Percentiles rank a stretch among this genome's conserved stretches.
Conservation (phyloP, 1,140 invertebrate genomes). For the Microplitis mediator region DNA sequence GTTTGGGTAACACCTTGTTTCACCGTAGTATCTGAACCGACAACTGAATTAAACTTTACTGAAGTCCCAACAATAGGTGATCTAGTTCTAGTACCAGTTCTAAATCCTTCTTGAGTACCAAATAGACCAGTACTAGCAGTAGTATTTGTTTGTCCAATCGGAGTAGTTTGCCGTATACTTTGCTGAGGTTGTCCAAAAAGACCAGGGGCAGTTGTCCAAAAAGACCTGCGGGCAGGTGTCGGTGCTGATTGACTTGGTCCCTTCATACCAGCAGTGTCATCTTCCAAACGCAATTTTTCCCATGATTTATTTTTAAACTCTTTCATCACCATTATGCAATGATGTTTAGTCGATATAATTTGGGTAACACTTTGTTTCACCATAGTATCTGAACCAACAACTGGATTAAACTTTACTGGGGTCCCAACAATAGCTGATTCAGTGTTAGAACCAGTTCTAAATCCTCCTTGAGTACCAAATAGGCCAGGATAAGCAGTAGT, state of each 20-base stretch:
- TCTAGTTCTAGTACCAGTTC: conserved; percentile 53
- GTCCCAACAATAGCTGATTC: conserved; percentile 68
- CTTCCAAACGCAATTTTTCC: conserved; percentile 92
- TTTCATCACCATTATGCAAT: conserved; percentile 97
- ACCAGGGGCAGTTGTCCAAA: too few relatives aligned
- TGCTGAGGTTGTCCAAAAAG: conserved; percentile 66
- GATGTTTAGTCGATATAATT: conserved; percentile 88
- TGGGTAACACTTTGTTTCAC: conserved; percentile 82
- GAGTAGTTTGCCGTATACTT: too few relatives aligned
- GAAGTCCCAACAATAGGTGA: conserved; percentile 71
- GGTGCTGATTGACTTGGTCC: conserved; percentile 64
- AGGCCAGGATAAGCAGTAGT: conserved; percentile 64
- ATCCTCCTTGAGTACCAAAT: conserved; percentile 66
- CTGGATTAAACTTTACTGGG: conserved; percentile 83
- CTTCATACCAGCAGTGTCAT: conserved; percentile 90
- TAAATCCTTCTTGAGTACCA: conserved; percentile 58
- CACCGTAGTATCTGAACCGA: conserved; percentile 88
- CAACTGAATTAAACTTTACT: conserved; percentile 84
- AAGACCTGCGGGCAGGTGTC: too few relatives aligned
- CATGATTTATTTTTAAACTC: conserved; percentile 94
- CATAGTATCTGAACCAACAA: conserved; percentile 88
- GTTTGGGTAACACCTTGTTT: conserved; percentile 82
- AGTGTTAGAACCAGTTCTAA: conserved; percentile 61
- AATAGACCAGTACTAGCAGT: conserved; percentile 58
- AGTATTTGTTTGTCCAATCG: too few relatives aligned